Base-by-base conservation (phyloP, 2,113 vertebrate species). In the Anolis carolinensis region DNA sequence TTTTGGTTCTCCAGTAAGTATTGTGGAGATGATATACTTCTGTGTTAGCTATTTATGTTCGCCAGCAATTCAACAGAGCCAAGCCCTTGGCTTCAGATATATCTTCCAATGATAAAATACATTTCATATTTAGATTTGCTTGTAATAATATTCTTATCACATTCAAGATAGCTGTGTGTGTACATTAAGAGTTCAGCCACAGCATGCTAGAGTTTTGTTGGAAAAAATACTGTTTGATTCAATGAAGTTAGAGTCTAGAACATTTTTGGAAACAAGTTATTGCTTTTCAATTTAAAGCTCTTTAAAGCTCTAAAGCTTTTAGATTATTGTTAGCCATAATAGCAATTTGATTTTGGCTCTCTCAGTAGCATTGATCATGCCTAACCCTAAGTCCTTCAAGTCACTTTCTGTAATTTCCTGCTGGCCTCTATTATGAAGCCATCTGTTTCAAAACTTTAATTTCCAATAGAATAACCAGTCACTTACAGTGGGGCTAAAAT, bases 271-370 rank as follows among this genome's bases (percentile, higher is more conserved):
- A 89, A 90, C 16, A 4, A 85, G 83, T 67, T 62, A 81, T 32
- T 82, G 9, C 20, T 81, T 92, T 84, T 27, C n/a, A 89, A 3
- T 84, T 86, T 87, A 81, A 82, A 5, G 0, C n/a, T 81, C 5
- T 84, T 86, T 87, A 81, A 82, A 5, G 0, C n/a, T 81, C 5
- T n/a, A n/a, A n/a, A n/a, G n/a, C 23, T 83, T 83, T 85, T 67
- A 67, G 4, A 68, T 73, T 83, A 21, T 39, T 73, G 2, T 70
- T 84, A 55, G 34, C 5, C 0, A 65, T 73, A 76, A 86, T 13
- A 83, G 55, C 72, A 82, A 30, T 91, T 89, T 82, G 9, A 85
- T 84, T 86, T 89, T 39, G 10, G 68, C 36, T 88, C 52, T 90
- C 77, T 71, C 1, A 18, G 18, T 7, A 82, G 0, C 73, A 67